Percentiles rank a stretch among this genome's conserved stretches.
Conservation (phyloP, 2,797 vertebrate genomes). For the Muscicapa comitata region DNA sequence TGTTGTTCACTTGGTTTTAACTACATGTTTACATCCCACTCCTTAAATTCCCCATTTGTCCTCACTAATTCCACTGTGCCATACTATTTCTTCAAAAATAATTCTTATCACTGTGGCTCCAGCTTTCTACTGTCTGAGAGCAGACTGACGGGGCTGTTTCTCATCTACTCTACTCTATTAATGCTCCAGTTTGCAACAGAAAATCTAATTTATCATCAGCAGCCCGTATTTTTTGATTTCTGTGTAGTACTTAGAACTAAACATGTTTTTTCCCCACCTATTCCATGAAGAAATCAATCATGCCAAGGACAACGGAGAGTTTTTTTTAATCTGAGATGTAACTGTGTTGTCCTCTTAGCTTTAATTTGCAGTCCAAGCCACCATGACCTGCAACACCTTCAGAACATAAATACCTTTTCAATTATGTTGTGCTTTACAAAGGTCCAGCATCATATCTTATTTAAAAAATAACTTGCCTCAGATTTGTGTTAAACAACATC, state of each 20-base stretch:
- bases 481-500: neutral
- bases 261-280: neutral
- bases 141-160: neutral
- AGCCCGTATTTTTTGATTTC: neutral
- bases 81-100: neutral
- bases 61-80: neutral
- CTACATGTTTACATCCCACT: neutral
- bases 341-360: neutral
- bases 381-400: neutral
- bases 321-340: neutral
- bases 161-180: neutral
- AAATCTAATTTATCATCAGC: neutral
- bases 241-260: neutral
- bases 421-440: neutral
- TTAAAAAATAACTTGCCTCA: neutral
- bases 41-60: neutral
- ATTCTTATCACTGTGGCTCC: neutral
- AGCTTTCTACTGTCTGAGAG: neutral
- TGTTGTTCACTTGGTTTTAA: neutral
- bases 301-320: neutral
- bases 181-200: neutral
- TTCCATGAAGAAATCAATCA: neutral
- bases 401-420: neutral
- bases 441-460: accelerated
- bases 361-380: neutral